Evolutionary conservation across 2,888 invertebrate genomes (phyloP), one percentile per base, ranked within the genome.

Genomic region (Lingula anatina): DNA sequence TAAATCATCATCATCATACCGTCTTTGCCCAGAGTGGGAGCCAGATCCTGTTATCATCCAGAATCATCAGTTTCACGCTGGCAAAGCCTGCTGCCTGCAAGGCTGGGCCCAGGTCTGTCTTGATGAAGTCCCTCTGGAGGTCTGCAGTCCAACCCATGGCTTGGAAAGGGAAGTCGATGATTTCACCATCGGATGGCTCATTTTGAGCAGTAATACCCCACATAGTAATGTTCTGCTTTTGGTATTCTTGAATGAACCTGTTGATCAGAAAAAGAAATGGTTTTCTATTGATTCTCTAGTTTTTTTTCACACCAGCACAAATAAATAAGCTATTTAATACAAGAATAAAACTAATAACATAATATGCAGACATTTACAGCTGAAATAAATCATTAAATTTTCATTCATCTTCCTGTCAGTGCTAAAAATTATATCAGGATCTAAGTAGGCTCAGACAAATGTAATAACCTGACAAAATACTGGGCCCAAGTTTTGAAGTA

Each of bases 191-290:
- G 84, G 75, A 66, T 0, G 94, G 93, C 71, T 95, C 93, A 71
- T 94, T 94, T 25, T 90, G 89, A 0, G 89, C 87, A 0, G 92
- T 88, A 28, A 93, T 78, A 0, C 86, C 89, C 93, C 93, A 95
- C 43, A 82, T 70, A 9, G 63, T 54, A 15, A 81, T 61, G 18
- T 84, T 84, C n/a, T 84, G 76, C 27, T 82, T 80, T 53, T 82
- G 80, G 76, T 93, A 93, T 47, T 83, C 83, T 59, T 90, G 84
- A 37, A 94, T 75, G 79, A 90, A 91, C 71, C 86, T 87, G 62
- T 36, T 71, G 65, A 18, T 26, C 9, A 37, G 36, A 42, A 27
- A 21, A 38, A 23, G 1, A 38, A 44, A 26, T 23, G 37, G 20
- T 15, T 24, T 24, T 3, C 18, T 37, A 44, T n/a, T n/a, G n/a